A percentile compares a stretch with the other conserved stretches of the same genome.
Conservation (phyloP, 2,113 vertebrate genomes). For the Talpa occidentalis region DNA sequence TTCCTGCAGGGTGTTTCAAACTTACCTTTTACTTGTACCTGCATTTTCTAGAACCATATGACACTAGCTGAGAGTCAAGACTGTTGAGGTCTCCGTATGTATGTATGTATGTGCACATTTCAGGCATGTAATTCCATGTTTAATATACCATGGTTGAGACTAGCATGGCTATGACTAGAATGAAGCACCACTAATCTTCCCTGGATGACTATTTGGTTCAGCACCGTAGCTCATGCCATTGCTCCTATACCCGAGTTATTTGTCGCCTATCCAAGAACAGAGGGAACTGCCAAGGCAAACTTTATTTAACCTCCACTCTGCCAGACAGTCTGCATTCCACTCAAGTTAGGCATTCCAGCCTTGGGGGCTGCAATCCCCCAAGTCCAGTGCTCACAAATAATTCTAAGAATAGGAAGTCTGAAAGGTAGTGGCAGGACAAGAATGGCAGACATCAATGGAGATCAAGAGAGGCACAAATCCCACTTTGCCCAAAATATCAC, state of each 20-base stretch:
- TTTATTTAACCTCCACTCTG: slow-evolving; percentile 89
- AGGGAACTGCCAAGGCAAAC: slow-evolving; percentile 86
- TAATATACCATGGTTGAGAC: neutral
- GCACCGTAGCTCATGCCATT: slow-evolving; percentile 55
- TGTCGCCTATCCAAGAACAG: slow-evolving; percentile 76
- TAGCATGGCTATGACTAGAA: neutral
- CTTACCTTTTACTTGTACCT: neutral
- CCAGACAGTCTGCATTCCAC: slow-evolving; percentile 90
- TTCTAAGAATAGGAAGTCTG: slow-evolving; percentile 63
- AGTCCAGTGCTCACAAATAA: slow-evolving; percentile 26
- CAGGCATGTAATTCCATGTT: no score
- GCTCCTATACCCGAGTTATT: slow-evolving; percentile 76
- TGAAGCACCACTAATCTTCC: neutral
- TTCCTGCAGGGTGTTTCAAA: neutral
- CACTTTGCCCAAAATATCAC: slow-evolving; percentile 52
- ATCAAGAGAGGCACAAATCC: slow-evolving; percentile 59
- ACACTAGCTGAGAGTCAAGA: neutral
- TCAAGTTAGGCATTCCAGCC: slow-evolving; percentile 76
- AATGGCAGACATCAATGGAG: slow-evolving; percentile 35
- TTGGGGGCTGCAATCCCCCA: slow-evolving; percentile 70
- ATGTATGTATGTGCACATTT: no score
- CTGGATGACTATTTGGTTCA: neutral
- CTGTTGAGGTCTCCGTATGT: neutral
- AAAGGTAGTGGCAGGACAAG: slow-evolving; percentile 78
- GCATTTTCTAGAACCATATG: neutral